These are phyloP conservation scores for Apus apus DNA, from an alignment of 2,113 vertebrate species.

Conservation along the genomic window DNA sequence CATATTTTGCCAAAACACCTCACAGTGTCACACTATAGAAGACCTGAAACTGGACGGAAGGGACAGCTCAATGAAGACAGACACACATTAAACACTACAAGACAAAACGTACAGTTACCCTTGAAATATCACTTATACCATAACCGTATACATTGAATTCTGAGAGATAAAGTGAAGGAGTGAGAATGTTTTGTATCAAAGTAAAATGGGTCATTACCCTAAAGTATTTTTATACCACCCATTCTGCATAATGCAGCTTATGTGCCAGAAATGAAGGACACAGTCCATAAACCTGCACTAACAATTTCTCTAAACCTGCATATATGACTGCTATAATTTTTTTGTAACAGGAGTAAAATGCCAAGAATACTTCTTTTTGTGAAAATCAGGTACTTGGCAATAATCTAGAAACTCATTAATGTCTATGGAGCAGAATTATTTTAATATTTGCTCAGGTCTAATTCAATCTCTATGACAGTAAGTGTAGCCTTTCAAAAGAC, in stretches of 20 bases:
- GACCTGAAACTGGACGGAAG: background rate
- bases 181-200: background rate
- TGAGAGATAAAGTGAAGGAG: background rate
- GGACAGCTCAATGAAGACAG: background rate
- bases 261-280: background rate
- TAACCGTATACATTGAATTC: background rate
- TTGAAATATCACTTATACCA: background rate
- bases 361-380: background rate
- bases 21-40: background rate
- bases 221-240: background rate
- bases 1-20: background rate
- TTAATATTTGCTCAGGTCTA: background rate
- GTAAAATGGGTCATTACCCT: background rate
- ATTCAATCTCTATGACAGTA: background rate
- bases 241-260: background rate
- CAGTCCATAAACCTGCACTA: background rate
- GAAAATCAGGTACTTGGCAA: background rate
- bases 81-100: background rate
- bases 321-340: background rate
- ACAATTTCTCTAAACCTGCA: background rate
- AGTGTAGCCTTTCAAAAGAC: background rate
- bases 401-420: background rate
- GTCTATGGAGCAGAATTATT: background rate
- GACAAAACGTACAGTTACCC: background rate
- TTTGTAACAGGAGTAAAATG: background rate